Base-by-base conservation (phyloP, 2,113 vertebrate species). In the Asarcornis scutulata region DNA sequence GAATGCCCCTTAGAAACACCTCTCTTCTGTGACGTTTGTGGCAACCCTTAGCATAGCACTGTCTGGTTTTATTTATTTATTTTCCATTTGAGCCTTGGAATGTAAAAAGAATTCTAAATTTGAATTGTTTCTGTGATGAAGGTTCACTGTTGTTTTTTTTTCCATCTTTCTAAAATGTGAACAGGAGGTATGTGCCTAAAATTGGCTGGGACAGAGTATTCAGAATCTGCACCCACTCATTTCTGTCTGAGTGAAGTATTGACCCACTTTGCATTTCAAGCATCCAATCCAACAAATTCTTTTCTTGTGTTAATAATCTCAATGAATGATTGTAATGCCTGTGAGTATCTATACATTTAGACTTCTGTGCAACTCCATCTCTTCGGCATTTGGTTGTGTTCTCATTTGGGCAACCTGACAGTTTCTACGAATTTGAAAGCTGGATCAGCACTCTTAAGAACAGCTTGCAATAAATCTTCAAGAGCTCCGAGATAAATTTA, bases 201-300 rank as follows among this genome's bases (percentile, higher is more conserved):
- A 93, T 90, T 95, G 93, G 85, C 93, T 93, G 50, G 91, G 88
- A 93, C 89, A 71, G 91, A 91, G 48, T 95, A 96, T 96, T 95
- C 94, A 83, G 82, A 91, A 80, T 88, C 87, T 77, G 79, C 94
- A 86, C 95, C 93, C 96, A 94, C 96, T 95, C 95, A 64, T 96
- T 96, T 94, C 93, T 95, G 85, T 93, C 93, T 96, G 93, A 95
- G 78, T 88, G 95, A 96, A 96, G 93, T 94, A 71, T 72, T 96
- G 95, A 96, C 94, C 94, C 93, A 96, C 87, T 96, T 96, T 88
- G 72, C 32, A 1, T 91, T 94, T 93, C 79, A 80, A 48, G 75
- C 79, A 88, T 91, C 83, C 52, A 92, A 91, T 92, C 89, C 71
- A 87, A 79, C 56, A 76, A 80, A 59, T 83, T 86, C 50, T 79